phyloP scores from a whole-genome alignment of 2,113 vertebrate species.

The Elephas maximus region DNA sequence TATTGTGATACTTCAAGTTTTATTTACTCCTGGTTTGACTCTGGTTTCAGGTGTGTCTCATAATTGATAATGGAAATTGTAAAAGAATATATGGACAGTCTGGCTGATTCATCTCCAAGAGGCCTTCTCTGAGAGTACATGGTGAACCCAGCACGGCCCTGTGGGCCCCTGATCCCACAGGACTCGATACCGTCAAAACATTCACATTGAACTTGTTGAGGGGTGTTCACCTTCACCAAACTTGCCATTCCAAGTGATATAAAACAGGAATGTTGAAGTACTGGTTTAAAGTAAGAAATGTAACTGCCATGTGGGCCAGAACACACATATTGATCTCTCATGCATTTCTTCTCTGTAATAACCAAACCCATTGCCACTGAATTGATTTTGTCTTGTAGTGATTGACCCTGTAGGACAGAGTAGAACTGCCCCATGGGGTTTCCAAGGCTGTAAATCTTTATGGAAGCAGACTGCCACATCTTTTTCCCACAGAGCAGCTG shows the following conservation, averaged over 20 bases:
- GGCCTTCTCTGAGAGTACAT: not conserved
- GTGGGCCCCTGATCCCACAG: not conserved
- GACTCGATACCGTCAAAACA: too few species aligned
- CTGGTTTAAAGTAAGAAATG: not conserved
- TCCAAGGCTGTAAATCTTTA: not conserved
- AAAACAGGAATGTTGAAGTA: not conserved
- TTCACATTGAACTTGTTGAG: not conserved
- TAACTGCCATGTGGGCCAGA: not conserved
- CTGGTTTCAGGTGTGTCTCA: not conserved
- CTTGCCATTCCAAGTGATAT: not conserved
- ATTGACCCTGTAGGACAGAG: not conserved
- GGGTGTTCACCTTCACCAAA: not conserved
- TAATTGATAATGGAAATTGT: not conserved
- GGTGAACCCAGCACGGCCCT: not conserved
- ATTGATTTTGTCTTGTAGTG: not conserved
- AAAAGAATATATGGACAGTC: not conserved
- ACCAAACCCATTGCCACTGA: not conserved
- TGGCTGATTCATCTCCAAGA: not conserved
- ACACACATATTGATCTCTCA: not conserved
- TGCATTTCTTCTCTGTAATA: not conserved
- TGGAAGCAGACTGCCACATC: not conserved
- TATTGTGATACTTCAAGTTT: not conserved
- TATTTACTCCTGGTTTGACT: not conserved
- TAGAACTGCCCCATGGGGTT: not conserved
- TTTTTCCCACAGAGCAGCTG: not conserved